These are phyloP conservation scores for Lycorma delicatula DNA, from an alignment of 1,140 invertebrate genomes.

Conservation along the genomic window DNA sequence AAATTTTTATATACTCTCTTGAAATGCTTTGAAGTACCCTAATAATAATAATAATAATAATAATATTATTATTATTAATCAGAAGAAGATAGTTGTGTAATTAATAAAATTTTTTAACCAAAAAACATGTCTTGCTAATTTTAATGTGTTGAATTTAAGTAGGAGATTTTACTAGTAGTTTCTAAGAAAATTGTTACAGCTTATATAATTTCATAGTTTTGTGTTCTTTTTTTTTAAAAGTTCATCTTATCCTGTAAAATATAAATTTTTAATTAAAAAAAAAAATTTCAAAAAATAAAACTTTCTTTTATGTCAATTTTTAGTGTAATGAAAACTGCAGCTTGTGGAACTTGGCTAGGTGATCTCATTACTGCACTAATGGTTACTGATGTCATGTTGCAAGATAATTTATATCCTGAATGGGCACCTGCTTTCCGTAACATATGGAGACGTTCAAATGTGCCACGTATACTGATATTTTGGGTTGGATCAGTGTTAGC, in stretches of 20 bases:
- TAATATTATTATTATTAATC: no score
- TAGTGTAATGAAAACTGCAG: slow-evolving; percentile 47
- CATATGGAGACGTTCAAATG: slow-evolving; percentile 40
- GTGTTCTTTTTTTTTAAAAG: background rate
- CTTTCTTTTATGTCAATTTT: background rate
- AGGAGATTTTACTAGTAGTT: no score
- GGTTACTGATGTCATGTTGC: slow-evolving; percentile 52
- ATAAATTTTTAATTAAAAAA: no score
- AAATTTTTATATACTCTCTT: no score
- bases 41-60: no score
- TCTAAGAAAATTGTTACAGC: background rate
- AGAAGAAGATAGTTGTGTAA: no score
- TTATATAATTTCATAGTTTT: background rate
- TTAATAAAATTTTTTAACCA: no score
- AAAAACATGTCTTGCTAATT: no score
- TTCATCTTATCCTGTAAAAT: background rate
- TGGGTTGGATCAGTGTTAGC: slow-evolving; percentile 41
- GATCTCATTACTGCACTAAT: slow-evolving; percentile 46
- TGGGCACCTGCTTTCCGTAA: slow-evolving; percentile 39
- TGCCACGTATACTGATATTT: slow-evolving; percentile 44
- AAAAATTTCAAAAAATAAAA: background rate
- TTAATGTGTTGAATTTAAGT: no score
- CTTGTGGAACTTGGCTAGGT: slow-evolving; percentile 48
- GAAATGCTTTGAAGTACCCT: no score
- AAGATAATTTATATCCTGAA: slow-evolving; percentile 46